phyloP scores from a whole-genome alignment of 2,888 invertebrate genomes.

The Desoria tigrina region DNA sequence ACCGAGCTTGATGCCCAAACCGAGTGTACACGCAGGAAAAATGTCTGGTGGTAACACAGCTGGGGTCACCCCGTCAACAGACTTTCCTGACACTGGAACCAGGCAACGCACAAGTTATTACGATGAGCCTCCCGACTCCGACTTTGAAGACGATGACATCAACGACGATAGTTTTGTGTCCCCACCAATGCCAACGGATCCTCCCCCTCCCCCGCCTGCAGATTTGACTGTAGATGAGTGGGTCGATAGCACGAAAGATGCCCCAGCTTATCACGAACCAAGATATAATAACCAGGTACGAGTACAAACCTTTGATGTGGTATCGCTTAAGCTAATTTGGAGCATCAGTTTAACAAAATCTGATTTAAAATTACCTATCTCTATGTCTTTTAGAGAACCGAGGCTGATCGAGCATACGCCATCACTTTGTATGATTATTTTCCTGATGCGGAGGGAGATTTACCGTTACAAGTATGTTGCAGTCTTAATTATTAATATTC shows the following conservation, averaged over 20 bases:
- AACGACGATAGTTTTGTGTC: constrained; percentile 33
- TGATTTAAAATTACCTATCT: background rate
- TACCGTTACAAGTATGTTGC: constrained; percentile 36
- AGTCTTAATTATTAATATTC: constrained; percentile 1
- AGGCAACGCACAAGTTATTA: constrained; percentile 40
- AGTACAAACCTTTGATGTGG: background rate
- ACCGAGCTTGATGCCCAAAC: constrained; percentile 27
- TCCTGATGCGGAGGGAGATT: constrained; percentile 50
- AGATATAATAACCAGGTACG: constrained; percentile 4
- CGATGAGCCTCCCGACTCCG: constrained; percentile 51
- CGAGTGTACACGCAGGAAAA: background rate
- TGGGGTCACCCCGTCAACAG: background rate
- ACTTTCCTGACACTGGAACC: background rate
- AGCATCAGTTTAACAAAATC: too few relatives aligned
- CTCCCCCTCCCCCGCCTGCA: constrained; percentile 47
- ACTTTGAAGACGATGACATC: constrained; percentile 32
- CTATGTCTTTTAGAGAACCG: constrained; percentile 3
- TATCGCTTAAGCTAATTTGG: too few relatives aligned
- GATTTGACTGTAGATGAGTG: constrained; percentile 32
- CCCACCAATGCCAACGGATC: constrained; percentile 50
- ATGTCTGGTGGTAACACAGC: background rate
- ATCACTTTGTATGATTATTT: constrained; percentile 50
- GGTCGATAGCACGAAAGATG: constrained; percentile 29
- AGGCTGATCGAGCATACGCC: constrained; percentile 47
- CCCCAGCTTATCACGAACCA: constrained; percentile 27